Evolutionary conservation across 1,140 invertebrate species (phyloP), one percentile per base, ranked within the genome.

Genomic region (Pollicipes pollicipes): DNA sequence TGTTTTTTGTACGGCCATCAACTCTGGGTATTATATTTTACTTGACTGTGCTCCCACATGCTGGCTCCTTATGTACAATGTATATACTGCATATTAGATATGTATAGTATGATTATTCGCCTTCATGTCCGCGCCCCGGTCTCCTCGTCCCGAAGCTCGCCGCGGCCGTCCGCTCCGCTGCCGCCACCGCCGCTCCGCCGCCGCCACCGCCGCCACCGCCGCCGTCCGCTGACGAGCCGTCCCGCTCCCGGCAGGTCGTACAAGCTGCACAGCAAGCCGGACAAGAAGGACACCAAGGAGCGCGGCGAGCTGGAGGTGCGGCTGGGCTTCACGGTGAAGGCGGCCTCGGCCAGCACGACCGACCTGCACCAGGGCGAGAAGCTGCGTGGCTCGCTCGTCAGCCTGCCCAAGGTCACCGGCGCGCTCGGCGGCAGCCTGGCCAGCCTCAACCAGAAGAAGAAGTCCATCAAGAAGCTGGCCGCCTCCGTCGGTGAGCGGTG

Each of bases 241-340:
- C n/a, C n/a, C n/a, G n/a, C n/a, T n/a, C n/a, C 69, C 75, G 69
- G 26, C 73, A 84, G 79, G 73, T 88, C 86, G 86, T 85, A 87
- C 75, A 78, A 81, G 3, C 77, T 89, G 68, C 80, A 81, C 70
- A 83, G 82, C 63, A 88, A 88, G 75, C 83, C 85, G 24, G 86
- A 89, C n/a, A 90, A 92, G 77, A 75, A 71, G 45, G 84, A 84
- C 63, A 71, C 70, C 28, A 95, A 94, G 77, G 86, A 90, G 71
- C 84, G 93, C 72, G 94, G 93, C n/a, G 90, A 94, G 73, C 80
- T 96, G 27, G 93, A 96, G 79, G 89, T 93, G 2, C 88, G 88
- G 78, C 86, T 95, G 68, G 86, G 87, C 3, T 96, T 96, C 76
- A 90, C 88, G 71, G 91, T 95, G 0, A 91, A 93, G 74, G 13